Percentiles rank a stretch among this genome's conserved stretches.
Conservation (phyloP, 2,113 vertebrate genomes). For the Oncorhynchus kisutch region DNA sequence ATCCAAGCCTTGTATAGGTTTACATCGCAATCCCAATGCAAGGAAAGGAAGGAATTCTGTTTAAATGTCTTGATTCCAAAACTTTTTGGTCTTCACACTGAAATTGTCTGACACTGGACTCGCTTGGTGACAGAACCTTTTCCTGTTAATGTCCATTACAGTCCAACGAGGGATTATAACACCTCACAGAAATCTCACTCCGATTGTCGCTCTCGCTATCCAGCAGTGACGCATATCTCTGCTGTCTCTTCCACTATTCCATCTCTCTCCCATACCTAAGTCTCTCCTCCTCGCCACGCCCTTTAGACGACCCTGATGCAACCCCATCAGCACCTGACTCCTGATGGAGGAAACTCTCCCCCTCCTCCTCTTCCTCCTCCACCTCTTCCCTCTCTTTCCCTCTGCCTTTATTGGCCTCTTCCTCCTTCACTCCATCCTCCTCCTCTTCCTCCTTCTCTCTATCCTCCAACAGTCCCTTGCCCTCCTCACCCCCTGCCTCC, state of each 20-base stretch:
- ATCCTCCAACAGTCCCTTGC: slow-evolving; percentile 10
- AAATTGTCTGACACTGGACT: neutral
- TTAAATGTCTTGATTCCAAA: neutral
- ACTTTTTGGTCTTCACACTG: neutral
- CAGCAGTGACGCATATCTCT: slow-evolving; percentile 14
- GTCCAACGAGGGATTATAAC: neutral
- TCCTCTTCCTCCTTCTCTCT: slow-evolving; percentile 3
- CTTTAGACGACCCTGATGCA: slow-evolving; percentile 2
- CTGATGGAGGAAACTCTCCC: slow-evolving; percentile 22
- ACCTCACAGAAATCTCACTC: slow-evolving; percentile 4
- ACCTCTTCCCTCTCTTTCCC: neutral
- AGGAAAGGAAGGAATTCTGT: neutral
- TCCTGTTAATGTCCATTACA: neutral
- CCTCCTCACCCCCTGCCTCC: neutral
- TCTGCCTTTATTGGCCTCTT: slow-evolving; percentile 32
- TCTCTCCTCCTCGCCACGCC: slow-evolving; percentile 10
- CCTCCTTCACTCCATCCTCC: slow-evolving; percentile 6
- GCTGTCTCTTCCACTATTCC: neutral
- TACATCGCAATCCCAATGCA: neutral
- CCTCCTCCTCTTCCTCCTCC: slow-evolving; percentile 19
- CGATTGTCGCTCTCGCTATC: slow-evolving; percentile 57
- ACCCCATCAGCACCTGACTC: slow-evolving; percentile 29
- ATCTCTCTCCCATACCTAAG: neutral
- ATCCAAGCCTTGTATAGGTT: no score
- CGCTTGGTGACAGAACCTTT: neutral